phyloP scores from a whole-genome alignment of 2,888 invertebrate species.

The Rutpela maculata region DNA sequence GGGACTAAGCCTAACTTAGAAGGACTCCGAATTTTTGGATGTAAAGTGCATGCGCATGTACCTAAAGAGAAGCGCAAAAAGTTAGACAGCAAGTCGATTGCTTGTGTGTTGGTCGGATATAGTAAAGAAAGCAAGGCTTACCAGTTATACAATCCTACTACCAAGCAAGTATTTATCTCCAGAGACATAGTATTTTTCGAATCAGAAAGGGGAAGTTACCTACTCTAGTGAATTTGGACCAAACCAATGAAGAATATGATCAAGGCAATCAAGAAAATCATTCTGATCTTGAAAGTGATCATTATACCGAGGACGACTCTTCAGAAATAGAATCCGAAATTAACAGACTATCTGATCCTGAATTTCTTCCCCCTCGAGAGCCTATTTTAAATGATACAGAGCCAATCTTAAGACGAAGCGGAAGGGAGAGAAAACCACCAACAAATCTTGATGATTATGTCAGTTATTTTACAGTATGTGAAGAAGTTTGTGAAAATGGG shows the following conservation, averaged over 20 bases:
- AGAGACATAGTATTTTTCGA: slow-evolving; percentile 35
- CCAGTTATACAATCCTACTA: slow-evolving; percentile 23
- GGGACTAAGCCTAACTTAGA: slow-evolving; percentile 42
- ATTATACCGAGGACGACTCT: too few relatives aligned
- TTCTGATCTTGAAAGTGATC: too few relatives aligned
- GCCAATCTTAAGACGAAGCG: too few relatives aligned
- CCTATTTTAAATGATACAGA: background rate
- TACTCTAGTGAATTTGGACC: background rate
- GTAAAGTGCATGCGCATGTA: too few relatives aligned
- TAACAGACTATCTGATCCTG: background rate
- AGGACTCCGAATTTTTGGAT: slow-evolving; percentile 42
- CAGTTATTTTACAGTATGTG: too few relatives aligned
- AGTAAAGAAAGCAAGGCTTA: slow-evolving; percentile 46
- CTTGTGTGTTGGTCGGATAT: too few relatives aligned
- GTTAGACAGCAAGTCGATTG: too few relatives aligned
- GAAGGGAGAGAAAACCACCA: too few relatives aligned
- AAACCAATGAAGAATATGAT: background rate
- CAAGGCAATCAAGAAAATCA: background rate
- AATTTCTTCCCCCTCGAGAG: background rate
- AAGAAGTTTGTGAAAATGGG: too few relatives aligned
- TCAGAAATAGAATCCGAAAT: too few relatives aligned
- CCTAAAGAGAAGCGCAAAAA: too few relatives aligned
- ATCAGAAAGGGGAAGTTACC: slow-evolving; percentile 20
- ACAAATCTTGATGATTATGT: too few relatives aligned
- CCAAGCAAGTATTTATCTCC: slow-evolving; percentile 13